phyloP scores from a whole-genome alignment of 2,888 invertebrate genomes.

The Neria commutata region DNA sequence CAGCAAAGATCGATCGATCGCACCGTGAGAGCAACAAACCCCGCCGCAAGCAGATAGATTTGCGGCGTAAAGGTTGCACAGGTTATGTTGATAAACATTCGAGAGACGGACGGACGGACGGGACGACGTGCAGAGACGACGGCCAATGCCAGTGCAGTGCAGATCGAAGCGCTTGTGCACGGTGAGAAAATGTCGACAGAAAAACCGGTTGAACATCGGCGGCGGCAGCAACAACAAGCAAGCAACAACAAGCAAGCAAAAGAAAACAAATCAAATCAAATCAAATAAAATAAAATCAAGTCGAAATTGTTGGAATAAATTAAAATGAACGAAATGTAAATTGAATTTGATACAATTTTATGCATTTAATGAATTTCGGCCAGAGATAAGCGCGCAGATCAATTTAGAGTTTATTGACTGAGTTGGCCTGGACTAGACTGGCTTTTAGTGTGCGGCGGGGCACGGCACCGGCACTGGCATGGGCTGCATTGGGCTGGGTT shows the following conservation, averaged over 20 bases:
- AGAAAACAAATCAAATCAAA: too few species aligned
- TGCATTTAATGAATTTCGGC: neutral
- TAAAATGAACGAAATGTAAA: slow-evolving; percentile 1
- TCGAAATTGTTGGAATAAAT: slow-evolving; percentile 1
- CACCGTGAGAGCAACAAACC: too few species aligned
- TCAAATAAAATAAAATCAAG: too few species aligned
- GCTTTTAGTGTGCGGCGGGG: too few species aligned
- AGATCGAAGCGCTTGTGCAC: neutral
- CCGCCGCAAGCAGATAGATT: too few species aligned
- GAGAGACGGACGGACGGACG: too few species aligned
- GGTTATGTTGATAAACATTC: neutral
- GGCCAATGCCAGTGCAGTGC: too few species aligned
- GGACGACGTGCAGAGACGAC: too few species aligned
- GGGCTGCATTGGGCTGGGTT: too few species aligned
- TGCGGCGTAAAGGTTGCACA: neutral
- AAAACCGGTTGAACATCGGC: neutral
- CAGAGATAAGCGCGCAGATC: neutral
- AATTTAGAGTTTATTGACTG: slow-evolving; percentile 2
- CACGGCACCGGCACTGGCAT: too few species aligned
- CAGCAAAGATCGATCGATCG: too few species aligned
- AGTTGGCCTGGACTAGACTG: neutral
- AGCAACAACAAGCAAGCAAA: neutral
- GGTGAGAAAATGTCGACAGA: neutral
- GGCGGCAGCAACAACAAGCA: neutral
- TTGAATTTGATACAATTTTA: neutral